Percentiles rank a stretch among this genome's conserved stretches.
Conservation (phyloP, 2,888 invertebrate species). For the Andricus quercusramuli region DNA sequence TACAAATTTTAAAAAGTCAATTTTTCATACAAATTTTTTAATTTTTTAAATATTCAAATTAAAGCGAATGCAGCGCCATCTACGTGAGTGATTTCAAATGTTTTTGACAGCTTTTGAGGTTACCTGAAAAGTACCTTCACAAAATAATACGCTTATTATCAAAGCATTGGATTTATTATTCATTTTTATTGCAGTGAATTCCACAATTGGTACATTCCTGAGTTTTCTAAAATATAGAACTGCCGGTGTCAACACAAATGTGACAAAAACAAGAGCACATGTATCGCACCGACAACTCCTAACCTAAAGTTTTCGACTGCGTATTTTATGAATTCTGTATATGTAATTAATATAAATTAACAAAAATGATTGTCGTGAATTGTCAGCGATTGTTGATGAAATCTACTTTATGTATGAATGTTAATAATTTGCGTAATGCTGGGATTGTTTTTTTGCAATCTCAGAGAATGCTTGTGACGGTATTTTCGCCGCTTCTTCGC, state of each 20-base stretch:
- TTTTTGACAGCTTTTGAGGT: too few relatives aligned
- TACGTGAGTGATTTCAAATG: too few relatives aligned
- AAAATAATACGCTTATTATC: too few relatives aligned
- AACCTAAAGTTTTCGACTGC: not conserved
- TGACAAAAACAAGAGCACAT: not conserved
- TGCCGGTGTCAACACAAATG: not conserved
- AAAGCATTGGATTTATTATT: too few relatives aligned
- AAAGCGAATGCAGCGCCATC: too few relatives aligned
- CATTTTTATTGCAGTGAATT: not conserved
- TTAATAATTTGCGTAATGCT: conserved; percentile 1
- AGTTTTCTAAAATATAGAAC: not conserved
- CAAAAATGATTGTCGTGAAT: conserved; percentile 15
- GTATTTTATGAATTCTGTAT: not conserved
- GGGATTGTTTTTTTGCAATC: conserved; percentile 3
- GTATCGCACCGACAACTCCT: not conserved
- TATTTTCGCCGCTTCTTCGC: not conserved
- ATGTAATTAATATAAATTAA: not conserved
- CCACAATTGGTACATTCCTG: not conserved
- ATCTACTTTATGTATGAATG: not conserved
- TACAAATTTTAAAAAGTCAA: too few relatives aligned
- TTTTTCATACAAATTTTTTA: too few relatives aligned
- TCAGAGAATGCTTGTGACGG: not conserved
- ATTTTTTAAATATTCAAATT: too few relatives aligned
- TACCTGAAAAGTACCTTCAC: too few relatives aligned
- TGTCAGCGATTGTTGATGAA: conserved; percentile 9